A percentile compares a stretch with the other conserved stretches of the same genome.
Evolutionary conservation across 2,113 vertebrate species (phyloP).

Genomic region (Tupaia tana): DNA sequence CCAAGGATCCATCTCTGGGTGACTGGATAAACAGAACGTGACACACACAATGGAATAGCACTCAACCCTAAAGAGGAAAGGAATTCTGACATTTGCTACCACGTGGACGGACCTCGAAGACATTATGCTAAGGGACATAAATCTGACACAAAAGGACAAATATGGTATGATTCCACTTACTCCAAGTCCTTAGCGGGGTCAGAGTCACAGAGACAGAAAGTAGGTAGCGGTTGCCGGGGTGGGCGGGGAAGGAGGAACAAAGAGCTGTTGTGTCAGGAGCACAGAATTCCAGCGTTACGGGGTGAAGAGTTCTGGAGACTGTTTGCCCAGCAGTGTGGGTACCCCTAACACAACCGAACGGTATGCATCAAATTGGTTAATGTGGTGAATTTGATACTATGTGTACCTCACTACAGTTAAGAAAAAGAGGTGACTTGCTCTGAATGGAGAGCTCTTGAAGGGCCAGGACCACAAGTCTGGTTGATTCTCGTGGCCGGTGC

Average conservation of each 20-base stretch:
- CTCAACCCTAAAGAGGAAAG: too few relatives aligned
- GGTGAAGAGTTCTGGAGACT: not conserved
- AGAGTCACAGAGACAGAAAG: not conserved
- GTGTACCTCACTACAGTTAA: not conserved
- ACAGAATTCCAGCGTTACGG: not conserved
- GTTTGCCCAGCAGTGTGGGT: fast-evolving
- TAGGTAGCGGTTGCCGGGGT: not conserved
- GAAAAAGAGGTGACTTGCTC: not conserved
- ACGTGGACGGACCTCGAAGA: not conserved
- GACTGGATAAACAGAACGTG: not conserved
- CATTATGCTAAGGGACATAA: not conserved
- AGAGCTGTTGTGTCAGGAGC: not conserved
- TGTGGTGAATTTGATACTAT: not conserved
- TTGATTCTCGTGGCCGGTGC: not conserved
- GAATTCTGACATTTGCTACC: too few relatives aligned
- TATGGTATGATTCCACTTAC: not conserved
- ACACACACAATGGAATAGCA: too few relatives aligned
- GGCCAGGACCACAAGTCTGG: too few relatives aligned
- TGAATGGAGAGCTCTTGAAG: not conserved
- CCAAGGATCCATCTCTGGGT: not conserved
- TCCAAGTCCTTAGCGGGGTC: not conserved
- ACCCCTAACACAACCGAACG: not conserved
- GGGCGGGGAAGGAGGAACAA: not conserved
- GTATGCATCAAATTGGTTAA: not conserved
- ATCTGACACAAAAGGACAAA: not conserved